Evolutionary conservation across 2,888 invertebrate species (phyloP).

Genomic region (Tridacna crocea): DNA sequence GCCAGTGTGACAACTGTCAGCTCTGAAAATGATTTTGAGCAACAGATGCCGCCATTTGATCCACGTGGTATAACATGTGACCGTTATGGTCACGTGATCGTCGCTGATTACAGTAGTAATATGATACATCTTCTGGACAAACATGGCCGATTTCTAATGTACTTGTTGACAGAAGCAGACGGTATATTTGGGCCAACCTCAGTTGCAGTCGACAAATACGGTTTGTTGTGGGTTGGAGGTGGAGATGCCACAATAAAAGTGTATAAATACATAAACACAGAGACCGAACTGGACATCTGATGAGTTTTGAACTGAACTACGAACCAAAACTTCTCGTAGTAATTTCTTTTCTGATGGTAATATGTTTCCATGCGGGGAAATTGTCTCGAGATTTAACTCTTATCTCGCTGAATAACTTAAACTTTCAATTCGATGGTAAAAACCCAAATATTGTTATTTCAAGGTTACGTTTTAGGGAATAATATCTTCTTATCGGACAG

Average conservation of each 20-base stretch:
- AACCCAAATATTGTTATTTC: too few species aligned
- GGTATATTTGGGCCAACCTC: slow-evolving; percentile 67
- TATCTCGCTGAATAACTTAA: too few species aligned
- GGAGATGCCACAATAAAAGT: slow-evolving; percentile 65
- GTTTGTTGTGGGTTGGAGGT: slow-evolving; percentile 71
- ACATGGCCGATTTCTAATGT: slow-evolving; percentile 65
- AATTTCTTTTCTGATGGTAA: too few species aligned
- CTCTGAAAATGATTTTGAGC: slow-evolving; percentile 32
- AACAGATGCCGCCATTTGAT: slow-evolving; percentile 59
- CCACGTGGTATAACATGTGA: slow-evolving; percentile 74
- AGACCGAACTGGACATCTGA: slow-evolving; percentile 19
- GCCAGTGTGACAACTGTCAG: slow-evolving; percentile 54
- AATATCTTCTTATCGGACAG: too few species aligned
- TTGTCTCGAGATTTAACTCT: too few species aligned
- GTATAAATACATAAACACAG: slow-evolving; percentile 56
- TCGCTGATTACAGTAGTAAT: slow-evolving; percentile 71
- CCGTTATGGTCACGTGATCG: slow-evolving; percentile 71
- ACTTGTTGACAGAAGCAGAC: slow-evolving; percentile 61
- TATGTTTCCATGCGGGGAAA: too few species aligned
- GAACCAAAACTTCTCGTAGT: too few species aligned
- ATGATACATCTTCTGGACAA: slow-evolving; percentile 64
- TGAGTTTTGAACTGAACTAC: too few species aligned
- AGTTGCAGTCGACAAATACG: slow-evolving; percentile 67
- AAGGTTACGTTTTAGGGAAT: too few species aligned
- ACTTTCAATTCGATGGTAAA: too few species aligned